Evolutionary conservation across 2,888 invertebrate species (phyloP), one percentile per base, ranked within the genome.

Genomic region (Leptarthrus brevirostris): DNA sequence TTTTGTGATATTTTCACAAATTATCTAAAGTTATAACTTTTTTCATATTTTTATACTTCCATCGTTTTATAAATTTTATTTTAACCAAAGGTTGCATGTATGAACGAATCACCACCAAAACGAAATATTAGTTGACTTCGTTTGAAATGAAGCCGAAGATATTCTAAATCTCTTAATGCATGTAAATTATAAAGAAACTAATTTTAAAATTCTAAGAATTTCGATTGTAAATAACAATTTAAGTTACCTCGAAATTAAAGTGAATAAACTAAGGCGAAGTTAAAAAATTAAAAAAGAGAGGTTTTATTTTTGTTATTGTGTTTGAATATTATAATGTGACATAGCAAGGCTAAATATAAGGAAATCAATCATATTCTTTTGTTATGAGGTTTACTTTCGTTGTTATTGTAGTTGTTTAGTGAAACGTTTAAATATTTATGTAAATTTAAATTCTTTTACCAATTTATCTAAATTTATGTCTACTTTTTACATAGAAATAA

Each of bases 401-500:
- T 64, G 64, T 64, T 64, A 47, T 20, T 20, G n/a, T 64, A 44
- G 26, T 44, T 34, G 18, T 36, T 18, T 64, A 64, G 47, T 64
- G 44, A 24, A 36, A 64, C 22, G 24, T 64, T 64, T 20, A 64
- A 40, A 64, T 64, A 64, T 64, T 64, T 64, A 64, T 64, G 64
- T 64, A 44, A 64, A 44, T 22, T 36, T 40, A 61, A 26, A 26
- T 36, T 64, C 24, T 40, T n/a, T 64, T 58, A 44, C 24, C 47
- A 22, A 22, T 44, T 44, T 64, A 61, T 12, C 36, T 44, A 44
- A 24, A 47, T 24, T 47, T 24, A 61, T 56, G 36, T 36, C 18
- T n/a, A 44, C n/a, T 44, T 64, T 64, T 64, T 64, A 64, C 64
- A 47, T 44, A 44, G 64, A 44, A 64, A 64, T 64, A 64, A 64